These are phyloP conservation scores for Eustalomyia histrio DNA, from an alignment of 2,888 invertebrate species.

Conservation along the genomic window DNA sequence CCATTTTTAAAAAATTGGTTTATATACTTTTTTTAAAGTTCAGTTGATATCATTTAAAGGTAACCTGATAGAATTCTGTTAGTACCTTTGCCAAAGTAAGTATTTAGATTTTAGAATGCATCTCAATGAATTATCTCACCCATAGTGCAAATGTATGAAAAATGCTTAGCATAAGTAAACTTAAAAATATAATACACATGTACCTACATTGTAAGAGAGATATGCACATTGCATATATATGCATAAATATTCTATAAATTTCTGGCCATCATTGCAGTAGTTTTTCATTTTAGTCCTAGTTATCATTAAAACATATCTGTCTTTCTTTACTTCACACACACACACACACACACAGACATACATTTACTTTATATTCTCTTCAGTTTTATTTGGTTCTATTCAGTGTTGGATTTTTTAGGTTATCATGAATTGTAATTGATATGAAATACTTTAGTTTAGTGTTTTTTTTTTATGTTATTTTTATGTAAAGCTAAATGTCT, in stretches of 20 bases:
- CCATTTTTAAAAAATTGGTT: too few species aligned
- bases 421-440: conserved; percentile 68
- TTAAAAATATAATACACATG: conserved; percentile 12
- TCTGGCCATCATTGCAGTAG: conserved; percentile 42
- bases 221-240: conserved; percentile 42
- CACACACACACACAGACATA: too few species aligned
- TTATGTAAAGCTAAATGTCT: conserved; percentile 29
- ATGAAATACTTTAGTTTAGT: conserved; percentile 63
- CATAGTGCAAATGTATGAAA: conserved; percentile 33
- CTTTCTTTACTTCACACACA: not conserved
- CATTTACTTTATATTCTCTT: not conserved
- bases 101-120: too few species aligned
- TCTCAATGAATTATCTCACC: too few species aligned
- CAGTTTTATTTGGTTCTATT: not conserved
- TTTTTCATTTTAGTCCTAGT: conserved; percentile 45
- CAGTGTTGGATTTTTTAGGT: conserved; percentile 6
- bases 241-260: conserved; percentile 62
- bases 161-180: conserved; percentile 54
- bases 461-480: conserved; percentile 20
- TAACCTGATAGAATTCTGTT: too few species aligned
- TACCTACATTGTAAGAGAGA: not conserved
- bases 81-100: too few species aligned
- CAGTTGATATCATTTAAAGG: too few species aligned
- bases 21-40: too few species aligned
- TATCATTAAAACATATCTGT: conserved; percentile 37